A percentile compares a stretch with the other conserved stretches of the same genome.
phyloP scores from a whole-genome alignment of 2,888 invertebrate species.

The Synergus japonicus region DNA sequence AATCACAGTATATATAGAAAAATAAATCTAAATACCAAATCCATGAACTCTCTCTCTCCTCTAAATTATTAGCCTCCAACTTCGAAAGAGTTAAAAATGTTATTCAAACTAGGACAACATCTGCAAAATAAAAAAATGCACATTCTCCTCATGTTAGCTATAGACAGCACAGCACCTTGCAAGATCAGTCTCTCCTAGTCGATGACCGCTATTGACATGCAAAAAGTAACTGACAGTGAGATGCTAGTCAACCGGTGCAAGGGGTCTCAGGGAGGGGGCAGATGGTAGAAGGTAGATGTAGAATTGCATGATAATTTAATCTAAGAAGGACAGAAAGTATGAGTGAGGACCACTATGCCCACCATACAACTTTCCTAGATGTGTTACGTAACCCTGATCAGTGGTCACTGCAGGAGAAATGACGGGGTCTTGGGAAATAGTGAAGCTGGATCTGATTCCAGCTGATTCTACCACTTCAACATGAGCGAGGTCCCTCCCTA shows the following conservation, averaged over 20 bases:
- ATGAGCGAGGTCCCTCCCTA: constrained; percentile 43
- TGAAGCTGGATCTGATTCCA: constrained; percentile 49
- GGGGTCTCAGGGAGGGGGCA: constrained; percentile 39
- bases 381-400: constrained; percentile 65
- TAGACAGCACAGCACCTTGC: neutral
- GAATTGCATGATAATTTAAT: constrained; percentile 24
- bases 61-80: neutral
- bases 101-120: neutral
- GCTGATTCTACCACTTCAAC: neutral
- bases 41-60: neutral
- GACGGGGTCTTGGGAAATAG: constrained; percentile 41
- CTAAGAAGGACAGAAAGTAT: constrained; percentile 27
- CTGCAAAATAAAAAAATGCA: neutral
- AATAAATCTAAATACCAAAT: neutral
- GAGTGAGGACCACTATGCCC: constrained; percentile 50
- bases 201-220: neutral
- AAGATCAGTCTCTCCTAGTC: constrained; percentile 3
- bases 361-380: constrained; percentile 63
- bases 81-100: neutral
- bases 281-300: neutral
- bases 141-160: neutral
- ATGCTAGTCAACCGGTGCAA: neutral
- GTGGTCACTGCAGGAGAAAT: constrained; percentile 55
- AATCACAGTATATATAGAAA: neutral
- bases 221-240: neutral